Conservation (phyloP, 2,888 invertebrate species). For the Tolmerus cingulatus region DNA sequence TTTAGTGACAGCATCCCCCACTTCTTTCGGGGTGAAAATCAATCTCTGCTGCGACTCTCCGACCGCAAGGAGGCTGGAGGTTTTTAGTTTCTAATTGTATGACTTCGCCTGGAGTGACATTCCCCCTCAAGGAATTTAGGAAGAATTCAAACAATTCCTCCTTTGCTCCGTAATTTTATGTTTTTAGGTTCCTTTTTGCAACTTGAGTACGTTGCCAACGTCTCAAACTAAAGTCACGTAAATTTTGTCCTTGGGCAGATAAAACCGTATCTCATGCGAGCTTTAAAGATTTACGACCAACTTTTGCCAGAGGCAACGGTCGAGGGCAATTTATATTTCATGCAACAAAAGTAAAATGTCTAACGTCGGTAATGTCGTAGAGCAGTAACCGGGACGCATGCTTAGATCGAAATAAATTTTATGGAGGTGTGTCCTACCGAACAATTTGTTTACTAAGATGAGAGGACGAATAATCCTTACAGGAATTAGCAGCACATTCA, state of each 20-base stretch:
- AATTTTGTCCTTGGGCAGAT: not conserved
- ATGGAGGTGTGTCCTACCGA: not conserved
- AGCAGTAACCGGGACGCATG: not conserved
- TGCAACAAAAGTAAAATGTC: not conserved
- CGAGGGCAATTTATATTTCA: not conserved
- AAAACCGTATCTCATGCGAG: not conserved
- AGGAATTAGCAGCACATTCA: not conserved
- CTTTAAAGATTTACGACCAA: not conserved
- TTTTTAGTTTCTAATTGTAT: not conserved
- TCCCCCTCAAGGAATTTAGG: not conserved
- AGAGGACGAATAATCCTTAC: not conserved
- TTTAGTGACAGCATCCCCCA: not conserved
- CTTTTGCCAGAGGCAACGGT: not conserved
- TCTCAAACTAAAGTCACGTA: not conserved
- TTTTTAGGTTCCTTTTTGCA: not conserved
- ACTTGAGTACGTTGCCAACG: not conserved
- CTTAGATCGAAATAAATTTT: not conserved
- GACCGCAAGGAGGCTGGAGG: not conserved
- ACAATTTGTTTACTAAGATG: not conserved
- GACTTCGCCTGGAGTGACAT: not conserved
- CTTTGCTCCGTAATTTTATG: not conserved
- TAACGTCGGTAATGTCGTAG: not conserved
- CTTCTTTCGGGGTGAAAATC: not conserved
- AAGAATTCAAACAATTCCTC: not conserved
- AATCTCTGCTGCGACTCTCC: not conserved